Percentiles rank a stretch among this genome's conserved stretches.
These are phyloP conservation scores for Apistogramma diplotaenia DNA, from an alignment of 2,113 vertebrate species.

Conservation along the genomic window DNA sequence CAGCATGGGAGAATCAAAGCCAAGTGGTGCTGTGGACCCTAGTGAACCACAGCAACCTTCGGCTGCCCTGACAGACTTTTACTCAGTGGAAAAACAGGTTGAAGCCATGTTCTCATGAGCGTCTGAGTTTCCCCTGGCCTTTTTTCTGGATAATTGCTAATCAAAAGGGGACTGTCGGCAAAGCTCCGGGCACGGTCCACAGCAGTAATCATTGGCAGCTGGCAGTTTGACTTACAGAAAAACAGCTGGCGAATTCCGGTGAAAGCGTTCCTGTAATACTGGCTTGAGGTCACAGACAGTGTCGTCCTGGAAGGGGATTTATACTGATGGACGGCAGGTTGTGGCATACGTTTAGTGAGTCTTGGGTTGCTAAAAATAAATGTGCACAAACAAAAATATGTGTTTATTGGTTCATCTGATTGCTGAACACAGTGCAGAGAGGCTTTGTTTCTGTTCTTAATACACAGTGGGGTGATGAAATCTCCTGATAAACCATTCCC, in stretches of 20 bases:
- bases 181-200: constrained; percentile 49
- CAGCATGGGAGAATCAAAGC: constrained; percentile 65
- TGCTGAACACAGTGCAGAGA: constrained; percentile 14
- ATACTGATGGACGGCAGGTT: neutral
- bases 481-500: constrained; percentile 54
- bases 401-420: constrained; percentile 14
- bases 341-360: constrained; percentile 4
- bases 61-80: constrained; percentile 56
- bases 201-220: constrained; percentile 72
- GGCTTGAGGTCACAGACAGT: constrained; percentile 59
- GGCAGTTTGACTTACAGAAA: constrained; percentile 53
- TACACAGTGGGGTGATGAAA: constrained; percentile 47
- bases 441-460: constrained; percentile 25
- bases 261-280: constrained; percentile 51
- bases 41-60: constrained; percentile 63
- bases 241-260: constrained; percentile 63
- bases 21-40: constrained; percentile 60
- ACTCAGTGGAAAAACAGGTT: constrained; percentile 62
- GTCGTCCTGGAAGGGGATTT: constrained; percentile 45
- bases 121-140: constrained; percentile 44
- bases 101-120: constrained; percentile 50
- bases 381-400: neutral
- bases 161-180: constrained; percentile 69
- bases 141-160: constrained; percentile 72
- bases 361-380: neutral